phyloP scores from a whole-genome alignment of 1,140 invertebrate genomes.

The Drosophila ambigua region DNA sequence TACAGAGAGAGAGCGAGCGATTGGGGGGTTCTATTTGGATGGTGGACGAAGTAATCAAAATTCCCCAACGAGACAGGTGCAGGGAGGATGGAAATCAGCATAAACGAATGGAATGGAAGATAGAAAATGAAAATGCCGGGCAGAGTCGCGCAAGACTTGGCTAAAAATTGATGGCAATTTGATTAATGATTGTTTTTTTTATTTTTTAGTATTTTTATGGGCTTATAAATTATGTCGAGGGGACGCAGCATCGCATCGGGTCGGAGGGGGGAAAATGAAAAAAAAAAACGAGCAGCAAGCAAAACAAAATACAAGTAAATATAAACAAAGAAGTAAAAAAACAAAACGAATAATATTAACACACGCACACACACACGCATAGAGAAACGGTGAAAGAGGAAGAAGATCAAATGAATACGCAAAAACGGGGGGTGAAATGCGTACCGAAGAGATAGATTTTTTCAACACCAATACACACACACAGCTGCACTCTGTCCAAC shows the following conservation, averaged over 20 bases:
- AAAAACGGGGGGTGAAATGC: conserved; percentile 76
- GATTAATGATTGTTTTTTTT: conserved; percentile 24
- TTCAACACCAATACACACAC: conserved; percentile 62
- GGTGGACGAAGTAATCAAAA: conserved; percentile 36
- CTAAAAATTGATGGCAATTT: conserved; percentile 38
- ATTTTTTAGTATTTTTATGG: conserved; percentile 1
- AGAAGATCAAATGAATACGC: conserved; percentile 56
- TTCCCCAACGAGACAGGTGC: conserved; percentile 22
- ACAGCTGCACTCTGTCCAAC: conserved; percentile 42
- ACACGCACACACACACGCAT: conserved; percentile 11
- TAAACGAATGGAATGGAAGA: too few species aligned
- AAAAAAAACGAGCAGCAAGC: conserved; percentile 46
- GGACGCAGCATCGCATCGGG: conserved; percentile 23
- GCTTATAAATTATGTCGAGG: conserved; percentile 19
- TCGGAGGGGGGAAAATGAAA: conserved; percentile 15
- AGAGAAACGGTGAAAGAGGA: conserved; percentile 53
- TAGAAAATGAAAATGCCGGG: too few species aligned
- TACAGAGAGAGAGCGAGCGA: conserved; percentile 9
- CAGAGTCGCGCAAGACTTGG: conserved; percentile 7
- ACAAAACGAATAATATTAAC: conserved; percentile 46
- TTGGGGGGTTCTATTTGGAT: conserved; percentile 34
- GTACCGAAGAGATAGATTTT: conserved; percentile 79
- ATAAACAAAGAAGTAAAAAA: conserved; percentile 76
- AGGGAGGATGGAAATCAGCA: too few species aligned
- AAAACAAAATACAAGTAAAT: conserved; percentile 75